These are phyloP conservation scores for Plagiodera versicolora DNA, from an alignment of 2,888 invertebrate species.

Conservation along the genomic window DNA sequence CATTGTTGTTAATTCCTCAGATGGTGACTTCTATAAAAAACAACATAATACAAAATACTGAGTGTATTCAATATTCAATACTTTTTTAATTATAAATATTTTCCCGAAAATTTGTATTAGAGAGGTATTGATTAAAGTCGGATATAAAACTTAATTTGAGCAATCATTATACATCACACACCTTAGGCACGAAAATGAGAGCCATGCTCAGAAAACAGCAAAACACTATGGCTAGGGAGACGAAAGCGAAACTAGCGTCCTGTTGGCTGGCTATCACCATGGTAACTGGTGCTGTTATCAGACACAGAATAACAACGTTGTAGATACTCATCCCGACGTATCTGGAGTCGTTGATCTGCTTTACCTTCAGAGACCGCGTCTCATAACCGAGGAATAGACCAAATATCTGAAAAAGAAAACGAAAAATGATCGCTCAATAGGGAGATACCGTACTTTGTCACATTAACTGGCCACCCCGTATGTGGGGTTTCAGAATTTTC, in stretches of 20 bases:
- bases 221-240: constrained; percentile 93
- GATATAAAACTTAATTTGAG: too few relatives aligned
- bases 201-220: constrained; percentile 99
- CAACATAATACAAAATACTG: too few relatives aligned
- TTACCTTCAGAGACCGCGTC: constrained; percentile 94
- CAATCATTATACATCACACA: too few relatives aligned
- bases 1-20: too few relatives aligned
- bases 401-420: constrained; percentile 66
- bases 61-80: too few relatives aligned
- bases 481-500: too few relatives aligned
- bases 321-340: constrained; percentile 99
- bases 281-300: constrained; percentile 97
- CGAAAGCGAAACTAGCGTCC: constrained; percentile 96
- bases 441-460: too few relatives aligned
- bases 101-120: too few relatives aligned
- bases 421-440: background rate
- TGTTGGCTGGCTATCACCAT: constrained; percentile 97
- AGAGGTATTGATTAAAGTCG: too few relatives aligned
- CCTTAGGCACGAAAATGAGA: constrained; percentile 97
- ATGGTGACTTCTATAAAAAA: too few relatives aligned
- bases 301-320: constrained; percentile 96
- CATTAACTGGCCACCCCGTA: too few relatives aligned
- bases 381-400: constrained; percentile 98
- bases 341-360: constrained; percentile 96
- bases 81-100: too few relatives aligned